A percentile compares a stretch with the other conserved stretches of the same genome.
Evolutionary conservation across 2,888 invertebrate species (phyloP).

Genomic region (Neoaliturus tenellus): DNA sequence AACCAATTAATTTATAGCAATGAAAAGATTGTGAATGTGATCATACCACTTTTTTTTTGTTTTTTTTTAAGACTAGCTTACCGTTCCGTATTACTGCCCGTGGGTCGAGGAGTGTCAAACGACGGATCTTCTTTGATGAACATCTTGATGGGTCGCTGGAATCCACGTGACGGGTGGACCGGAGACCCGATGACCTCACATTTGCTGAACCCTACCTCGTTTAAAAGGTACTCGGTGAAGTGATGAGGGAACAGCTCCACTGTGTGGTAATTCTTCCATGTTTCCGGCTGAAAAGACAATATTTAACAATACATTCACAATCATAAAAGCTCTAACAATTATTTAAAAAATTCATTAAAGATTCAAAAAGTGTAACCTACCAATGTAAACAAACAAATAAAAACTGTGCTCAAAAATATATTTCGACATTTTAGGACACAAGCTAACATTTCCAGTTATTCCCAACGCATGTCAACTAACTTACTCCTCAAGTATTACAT

Average conservation of each 20-base stretch:
- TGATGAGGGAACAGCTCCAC: slow-evolving; percentile 94
- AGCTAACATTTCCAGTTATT: no score
- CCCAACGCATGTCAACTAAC: no score
- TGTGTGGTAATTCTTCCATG: slow-evolving; percentile 88
- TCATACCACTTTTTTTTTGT: no score
- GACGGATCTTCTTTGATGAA: slow-evolving; percentile 68
- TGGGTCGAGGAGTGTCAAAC: slow-evolving; percentile 28
- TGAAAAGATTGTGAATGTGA: no score
- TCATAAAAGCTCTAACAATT: no score
- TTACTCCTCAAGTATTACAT: no score
- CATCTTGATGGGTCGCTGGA: slow-evolving; percentile 84
- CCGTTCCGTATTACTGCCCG: background rate
- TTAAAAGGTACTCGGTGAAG: slow-evolving; percentile 94
- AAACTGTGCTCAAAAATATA: background rate
- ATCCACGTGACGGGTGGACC: slow-evolving; percentile 91
- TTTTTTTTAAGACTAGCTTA: no score
- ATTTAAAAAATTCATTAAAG: background rate
- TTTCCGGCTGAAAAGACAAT: slow-evolving; percentile 81
- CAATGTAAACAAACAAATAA: background rate
- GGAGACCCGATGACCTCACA: slow-evolving; percentile 90
- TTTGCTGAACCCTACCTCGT: slow-evolving; percentile 95
- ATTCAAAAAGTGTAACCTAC: background rate
- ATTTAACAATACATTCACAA: background rate
- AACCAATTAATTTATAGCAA: no score
- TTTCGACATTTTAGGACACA: no score